These are phyloP conservation scores for Amazonetta brasiliensis DNA, from an alignment of 2,797 vertebrate species.

Conservation along the genomic window DNA sequence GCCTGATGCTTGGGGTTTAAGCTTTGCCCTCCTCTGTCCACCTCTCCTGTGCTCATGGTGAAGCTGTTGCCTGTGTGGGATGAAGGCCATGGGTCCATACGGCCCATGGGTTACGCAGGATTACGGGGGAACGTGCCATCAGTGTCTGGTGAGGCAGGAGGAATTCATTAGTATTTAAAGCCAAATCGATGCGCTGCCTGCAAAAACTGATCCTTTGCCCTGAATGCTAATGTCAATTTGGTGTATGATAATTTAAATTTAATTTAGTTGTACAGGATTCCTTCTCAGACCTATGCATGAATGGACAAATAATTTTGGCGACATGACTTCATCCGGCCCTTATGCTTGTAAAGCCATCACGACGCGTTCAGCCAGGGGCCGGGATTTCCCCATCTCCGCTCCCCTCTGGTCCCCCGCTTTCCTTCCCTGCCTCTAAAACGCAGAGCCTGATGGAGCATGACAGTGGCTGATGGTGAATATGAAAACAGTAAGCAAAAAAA, in stretches of 20 bases:
- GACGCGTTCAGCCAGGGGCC: background rate
- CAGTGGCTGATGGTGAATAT: slow-evolving; percentile 22
- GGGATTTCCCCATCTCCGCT: slow-evolving; percentile 13
- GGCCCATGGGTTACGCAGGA: background rate
- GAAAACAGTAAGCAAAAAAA: slow-evolving; percentile 64
- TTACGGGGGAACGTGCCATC: background rate
- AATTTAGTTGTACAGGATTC: slow-evolving; percentile 52
- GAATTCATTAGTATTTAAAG: slow-evolving; percentile 43
- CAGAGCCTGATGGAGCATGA: slow-evolving; percentile 50
- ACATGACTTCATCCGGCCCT: slow-evolving; percentile 42
- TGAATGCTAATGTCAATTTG: slow-evolving; percentile 65
- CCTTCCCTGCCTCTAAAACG: slow-evolving; percentile 42
- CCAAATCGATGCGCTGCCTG: slow-evolving; percentile 35
- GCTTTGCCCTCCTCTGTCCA: background rate
- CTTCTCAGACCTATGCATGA: slow-evolving; percentile 46
- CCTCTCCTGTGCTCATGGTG: too few species aligned
- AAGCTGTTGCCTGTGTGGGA: too few species aligned
- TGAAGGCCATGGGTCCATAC: too few species aligned
- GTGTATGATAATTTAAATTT: slow-evolving; percentile 53
- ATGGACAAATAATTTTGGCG: slow-evolving; percentile 61
- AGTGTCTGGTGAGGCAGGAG: background rate
- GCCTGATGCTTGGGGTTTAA: background rate
- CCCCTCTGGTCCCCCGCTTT: slow-evolving; percentile 16
- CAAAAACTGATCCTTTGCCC: slow-evolving; percentile 39
- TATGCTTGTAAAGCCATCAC: slow-evolving; percentile 35